Percentiles rank a stretch among this genome's conserved stretches.
These are phyloP conservation scores for Venusia cambrica DNA, from an alignment of 2,888 invertebrate genomes.

Conservation along the genomic window DNA sequence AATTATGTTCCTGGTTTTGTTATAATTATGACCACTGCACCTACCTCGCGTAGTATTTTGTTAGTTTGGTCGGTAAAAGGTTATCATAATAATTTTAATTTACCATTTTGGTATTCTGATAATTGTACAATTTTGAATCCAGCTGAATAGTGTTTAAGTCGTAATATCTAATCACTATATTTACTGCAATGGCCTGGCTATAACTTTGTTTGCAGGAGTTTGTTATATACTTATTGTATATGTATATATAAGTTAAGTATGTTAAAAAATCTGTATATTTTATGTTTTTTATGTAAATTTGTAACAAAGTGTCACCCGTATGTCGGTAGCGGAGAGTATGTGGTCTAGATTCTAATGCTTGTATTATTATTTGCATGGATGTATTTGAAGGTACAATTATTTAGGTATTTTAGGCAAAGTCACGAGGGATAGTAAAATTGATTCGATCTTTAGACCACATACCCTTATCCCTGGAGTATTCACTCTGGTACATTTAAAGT, in stretches of 20 bases:
- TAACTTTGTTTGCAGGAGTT: too few species aligned
- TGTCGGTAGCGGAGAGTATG: too few species aligned
- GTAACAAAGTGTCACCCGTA: too few species aligned
- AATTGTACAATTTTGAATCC: constrained; percentile 8
- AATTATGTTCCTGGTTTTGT: constrained; percentile 1
- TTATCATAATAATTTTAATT: neutral
- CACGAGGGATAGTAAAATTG: neutral
- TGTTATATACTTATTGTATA: constrained; percentile 1
- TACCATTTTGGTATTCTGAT: neutral
- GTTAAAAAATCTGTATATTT: too few species aligned
- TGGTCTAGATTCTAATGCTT: too few species aligned
- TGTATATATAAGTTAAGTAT: constrained; percentile 14
- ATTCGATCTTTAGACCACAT: neutral
- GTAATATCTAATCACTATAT: too few species aligned
- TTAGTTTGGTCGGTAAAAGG: neutral
- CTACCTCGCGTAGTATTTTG: constrained; percentile 11
- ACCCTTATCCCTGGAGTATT: constrained; percentile 1
- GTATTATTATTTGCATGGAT: too few species aligned
- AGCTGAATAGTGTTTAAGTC: neutral
- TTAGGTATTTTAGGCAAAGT: constrained; percentile 3
- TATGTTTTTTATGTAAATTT: too few species aligned
- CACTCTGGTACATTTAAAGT: neutral
- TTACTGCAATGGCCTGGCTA: too few species aligned
- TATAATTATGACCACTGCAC: neutral
- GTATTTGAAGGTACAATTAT: too few species aligned